Percentiles rank a stretch among this genome's conserved stretches.
These are phyloP conservation scores for Lagodon rhomboides DNA, from an alignment of 2,797 vertebrate species.

Conservation along the genomic window DNA sequence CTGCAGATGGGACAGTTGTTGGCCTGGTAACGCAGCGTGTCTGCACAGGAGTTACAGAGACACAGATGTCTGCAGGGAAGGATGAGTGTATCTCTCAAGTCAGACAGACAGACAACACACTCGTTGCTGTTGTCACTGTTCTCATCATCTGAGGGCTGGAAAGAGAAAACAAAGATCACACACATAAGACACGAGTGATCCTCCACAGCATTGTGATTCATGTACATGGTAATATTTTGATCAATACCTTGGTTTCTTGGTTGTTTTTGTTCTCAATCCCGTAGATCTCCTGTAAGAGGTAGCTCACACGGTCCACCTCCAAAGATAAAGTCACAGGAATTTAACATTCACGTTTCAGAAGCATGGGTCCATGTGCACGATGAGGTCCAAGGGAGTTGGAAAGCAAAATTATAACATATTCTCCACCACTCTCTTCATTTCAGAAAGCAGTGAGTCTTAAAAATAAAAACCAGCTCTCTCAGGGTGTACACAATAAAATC, in stretches of 20 bases:
- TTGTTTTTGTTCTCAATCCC: conserved; percentile 99
- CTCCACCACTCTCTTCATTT: not conserved
- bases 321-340: conserved; percentile 1
- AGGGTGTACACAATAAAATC: not conserved
- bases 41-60: conserved; percentile 95
- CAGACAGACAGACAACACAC: conserved; percentile 97
- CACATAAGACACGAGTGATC: not conserved
- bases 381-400: too few species aligned
- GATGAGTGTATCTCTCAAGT: conserved; percentile 95
- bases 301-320: conserved; percentile 98
- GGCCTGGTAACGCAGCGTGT: conserved; percentile 96
- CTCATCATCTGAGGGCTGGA: conserved; percentile 94
- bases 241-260: conserved; percentile 95
- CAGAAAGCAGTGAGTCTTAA: not conserved
- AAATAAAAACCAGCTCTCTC: not conserved
- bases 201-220: not conserved
- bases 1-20: conserved; percentile 99
- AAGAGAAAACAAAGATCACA: conserved; percentile 16
- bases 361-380: not conserved
- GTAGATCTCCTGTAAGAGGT: conserved; percentile 98
- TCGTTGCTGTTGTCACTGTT: conserved; percentile 99
- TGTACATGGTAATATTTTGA: not conserved
- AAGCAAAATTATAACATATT: not conserved
- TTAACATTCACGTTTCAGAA: not conserved
- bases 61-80: conserved; percentile 96